Evolutionary conservation across 2,888 invertebrate genomes (phyloP).

Genomic region (Smittia aterrima): DNA sequence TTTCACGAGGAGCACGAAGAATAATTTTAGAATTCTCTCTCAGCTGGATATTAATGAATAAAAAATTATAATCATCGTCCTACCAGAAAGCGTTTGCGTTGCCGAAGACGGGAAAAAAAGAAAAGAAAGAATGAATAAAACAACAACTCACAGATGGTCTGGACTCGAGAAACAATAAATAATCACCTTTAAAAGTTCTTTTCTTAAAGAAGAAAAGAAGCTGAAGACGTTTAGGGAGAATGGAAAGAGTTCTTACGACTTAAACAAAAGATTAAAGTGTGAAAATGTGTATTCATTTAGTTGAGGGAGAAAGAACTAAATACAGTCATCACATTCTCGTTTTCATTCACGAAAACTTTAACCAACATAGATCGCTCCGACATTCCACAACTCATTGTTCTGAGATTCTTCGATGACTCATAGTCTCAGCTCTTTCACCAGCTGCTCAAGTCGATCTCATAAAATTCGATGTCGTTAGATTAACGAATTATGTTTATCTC

Average conservation of each 20-base stretch:
- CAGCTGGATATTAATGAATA: slow-evolving; percentile 41
- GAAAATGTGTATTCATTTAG: slow-evolving; percentile 34
- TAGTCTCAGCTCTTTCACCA: no score
- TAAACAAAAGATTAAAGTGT: slow-evolving; percentile 41
- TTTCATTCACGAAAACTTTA: slow-evolving; percentile 27
- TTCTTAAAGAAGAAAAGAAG: background rate
- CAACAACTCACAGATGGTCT: background rate
- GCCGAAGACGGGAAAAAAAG: background rate
- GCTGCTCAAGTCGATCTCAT: no score
- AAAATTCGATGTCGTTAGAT: slow-evolving; percentile 33
- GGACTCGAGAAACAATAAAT: slow-evolving; percentile 31
- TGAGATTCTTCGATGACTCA: no score
- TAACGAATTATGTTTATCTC: slow-evolving; percentile 28
- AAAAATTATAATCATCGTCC: slow-evolving; percentile 39
- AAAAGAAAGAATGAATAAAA: background rate
- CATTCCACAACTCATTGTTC: no score
- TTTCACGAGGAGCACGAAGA: background rate
- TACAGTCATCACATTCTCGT: slow-evolving; percentile 32
- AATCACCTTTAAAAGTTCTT: slow-evolving; percentile 33
- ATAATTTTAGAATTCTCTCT: slow-evolving; percentile 37
- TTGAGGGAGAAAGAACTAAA: slow-evolving; percentile 19
- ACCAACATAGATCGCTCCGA: no score
- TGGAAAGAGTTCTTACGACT: slow-evolving; percentile 1
- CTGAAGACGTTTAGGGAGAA: slow-evolving; percentile 6
- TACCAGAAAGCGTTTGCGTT: slow-evolving; percentile 21